Conservation (phyloP, 2,113 vertebrate genomes). For the Conger conger region DNA sequence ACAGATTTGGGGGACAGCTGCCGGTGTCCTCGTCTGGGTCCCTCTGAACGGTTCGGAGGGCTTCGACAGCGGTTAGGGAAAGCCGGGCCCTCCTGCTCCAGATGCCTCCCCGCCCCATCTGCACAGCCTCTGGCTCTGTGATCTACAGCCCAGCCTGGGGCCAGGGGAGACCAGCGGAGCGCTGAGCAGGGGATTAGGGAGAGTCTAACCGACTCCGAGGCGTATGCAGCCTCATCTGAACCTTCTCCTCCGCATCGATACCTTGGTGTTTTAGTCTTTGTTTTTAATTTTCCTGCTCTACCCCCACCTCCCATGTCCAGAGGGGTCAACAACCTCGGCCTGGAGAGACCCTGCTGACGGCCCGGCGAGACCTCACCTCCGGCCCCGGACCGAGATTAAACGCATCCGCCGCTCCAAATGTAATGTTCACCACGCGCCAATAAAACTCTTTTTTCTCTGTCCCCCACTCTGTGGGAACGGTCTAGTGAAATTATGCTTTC, state of each 20-base stretch:
- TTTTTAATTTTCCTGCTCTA: background rate
- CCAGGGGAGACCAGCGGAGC: constrained; percentile 34
- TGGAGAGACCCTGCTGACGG: no score
- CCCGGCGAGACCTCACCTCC: background rate
- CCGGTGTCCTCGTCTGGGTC: constrained; percentile 5
- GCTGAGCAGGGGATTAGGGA: constrained; percentile 36
- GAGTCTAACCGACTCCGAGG: background rate
- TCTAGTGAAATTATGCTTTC: no score
- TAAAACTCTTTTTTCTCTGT: no score
- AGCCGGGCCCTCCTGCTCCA: background rate
- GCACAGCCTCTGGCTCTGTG: background rate
- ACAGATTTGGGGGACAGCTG: constrained; percentile 31
- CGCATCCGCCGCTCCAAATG: no score
- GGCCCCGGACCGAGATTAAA: no score
- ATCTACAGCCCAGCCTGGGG: constrained; percentile 47
- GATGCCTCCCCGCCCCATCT: background rate
- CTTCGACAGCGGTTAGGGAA: background rate
- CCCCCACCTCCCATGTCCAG: background rate
- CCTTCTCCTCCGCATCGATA: background rate
- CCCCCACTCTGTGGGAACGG: no score
- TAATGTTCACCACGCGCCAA: no score
- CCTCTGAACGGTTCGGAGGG: background rate
- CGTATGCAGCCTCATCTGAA: background rate
- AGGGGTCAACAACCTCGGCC: no score
- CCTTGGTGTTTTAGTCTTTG: background rate